Evolutionary conservation across 2,888 invertebrate species (phyloP).

Genomic region (Xanthorhoe spadicearia): DNA sequence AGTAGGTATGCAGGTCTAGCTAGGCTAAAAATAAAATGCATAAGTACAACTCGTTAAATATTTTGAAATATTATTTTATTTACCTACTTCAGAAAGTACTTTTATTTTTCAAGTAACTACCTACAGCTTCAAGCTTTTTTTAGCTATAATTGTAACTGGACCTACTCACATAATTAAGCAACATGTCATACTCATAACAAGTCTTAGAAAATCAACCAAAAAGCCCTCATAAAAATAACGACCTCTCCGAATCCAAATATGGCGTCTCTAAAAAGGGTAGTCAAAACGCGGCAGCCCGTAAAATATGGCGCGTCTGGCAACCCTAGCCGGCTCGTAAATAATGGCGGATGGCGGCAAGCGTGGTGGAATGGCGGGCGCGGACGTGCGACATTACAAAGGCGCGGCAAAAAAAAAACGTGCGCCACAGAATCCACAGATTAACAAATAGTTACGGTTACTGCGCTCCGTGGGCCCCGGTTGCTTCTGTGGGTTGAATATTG

Average conservation of each 20-base stretch:
- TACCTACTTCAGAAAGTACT: too few species aligned
- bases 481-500: constrained; percentile 18
- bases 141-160: too few species aligned
- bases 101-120: too few species aligned
- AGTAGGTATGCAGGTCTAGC: too few species aligned
- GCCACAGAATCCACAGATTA: background rate
- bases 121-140: too few species aligned
- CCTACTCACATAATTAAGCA: too few species aligned
- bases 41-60: too few species aligned
- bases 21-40: too few species aligned
- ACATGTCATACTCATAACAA: too few species aligned
- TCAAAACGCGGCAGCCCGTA: constrained; percentile 14
- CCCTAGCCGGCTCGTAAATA: constrained; percentile 35
- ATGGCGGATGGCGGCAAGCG: constrained; percentile 45
- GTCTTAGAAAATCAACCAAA: background rate
- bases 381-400: constrained; percentile 75
- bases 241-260: constrained; percentile 1
- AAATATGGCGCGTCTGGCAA: constrained; percentile 20
- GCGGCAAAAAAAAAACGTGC: constrained; percentile 68
- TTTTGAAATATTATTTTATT: too few species aligned
- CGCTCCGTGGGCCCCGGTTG: constrained; percentile 22
- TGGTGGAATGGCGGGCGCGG: constrained; percentile 51
- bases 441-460: background rate
- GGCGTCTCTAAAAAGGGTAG: constrained; percentile 1
- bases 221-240: background rate